Conservation (phyloP, 1,140 invertebrate genomes). For the Zaprionus camerounensis region DNA sequence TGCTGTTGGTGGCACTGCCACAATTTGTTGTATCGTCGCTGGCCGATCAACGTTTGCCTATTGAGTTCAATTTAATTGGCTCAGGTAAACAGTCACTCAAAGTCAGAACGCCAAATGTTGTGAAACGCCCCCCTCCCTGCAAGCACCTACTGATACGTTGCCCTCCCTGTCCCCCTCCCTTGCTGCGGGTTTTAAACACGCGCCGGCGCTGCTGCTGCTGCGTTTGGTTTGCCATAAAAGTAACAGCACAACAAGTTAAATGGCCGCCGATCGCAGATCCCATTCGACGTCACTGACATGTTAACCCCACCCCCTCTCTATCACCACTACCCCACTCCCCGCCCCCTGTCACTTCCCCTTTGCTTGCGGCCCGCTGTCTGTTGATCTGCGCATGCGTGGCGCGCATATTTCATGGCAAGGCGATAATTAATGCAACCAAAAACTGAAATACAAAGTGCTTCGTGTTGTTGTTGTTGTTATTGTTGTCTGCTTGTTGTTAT, state of each 20-base stretch:
- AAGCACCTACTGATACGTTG: background rate
- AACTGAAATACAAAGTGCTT: slow-evolving; percentile 74
- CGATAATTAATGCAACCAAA: slow-evolving; percentile 82
- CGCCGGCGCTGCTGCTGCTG: slow-evolving; percentile 32
- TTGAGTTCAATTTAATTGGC: slow-evolving; percentile 75
- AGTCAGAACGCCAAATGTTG: slow-evolving; percentile 50
- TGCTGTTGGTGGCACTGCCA: slow-evolving; percentile 30
- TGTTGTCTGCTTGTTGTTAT: slow-evolving; percentile 14
- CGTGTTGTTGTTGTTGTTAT: slow-evolving; percentile 20
- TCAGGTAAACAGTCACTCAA: slow-evolving; percentile 75
- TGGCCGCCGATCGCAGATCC: slow-evolving; percentile 19
- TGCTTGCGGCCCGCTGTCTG: background rate
- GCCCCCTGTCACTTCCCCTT: background rate
- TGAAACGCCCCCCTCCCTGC: background rate
- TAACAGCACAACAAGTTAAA: slow-evolving; percentile 26
- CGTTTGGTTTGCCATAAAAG: slow-evolving; percentile 47
- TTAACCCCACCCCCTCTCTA: background rate
- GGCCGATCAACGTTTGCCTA: slow-evolving; percentile 56
- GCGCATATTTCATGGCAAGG: slow-evolving; percentile 82
- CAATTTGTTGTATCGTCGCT: slow-evolving; percentile 73
- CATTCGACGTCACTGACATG: slow-evolving; percentile 19
- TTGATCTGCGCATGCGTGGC: slow-evolving; percentile 73
- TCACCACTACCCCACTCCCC: slow-evolving; percentile 1
- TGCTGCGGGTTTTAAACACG: slow-evolving; percentile 31
- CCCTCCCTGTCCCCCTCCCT: background rate